These are phyloP conservation scores for Struthidea cinerea DNA, from an alignment of 2,113 vertebrate genomes.

Conservation along the genomic window DNA sequence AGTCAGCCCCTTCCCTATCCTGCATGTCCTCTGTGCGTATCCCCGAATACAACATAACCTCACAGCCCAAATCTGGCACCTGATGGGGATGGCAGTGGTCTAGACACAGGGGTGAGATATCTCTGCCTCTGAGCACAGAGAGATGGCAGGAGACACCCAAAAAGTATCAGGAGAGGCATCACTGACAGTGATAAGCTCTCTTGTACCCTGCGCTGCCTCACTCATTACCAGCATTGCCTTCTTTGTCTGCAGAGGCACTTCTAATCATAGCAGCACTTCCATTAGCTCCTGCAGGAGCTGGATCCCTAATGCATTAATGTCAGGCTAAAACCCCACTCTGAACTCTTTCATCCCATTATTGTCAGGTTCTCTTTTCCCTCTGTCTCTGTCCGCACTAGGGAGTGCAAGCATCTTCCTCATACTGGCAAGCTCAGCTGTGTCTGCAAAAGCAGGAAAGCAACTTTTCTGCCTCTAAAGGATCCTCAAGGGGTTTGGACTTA, in stretches of 20 bases:
- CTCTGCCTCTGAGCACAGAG: neutral
- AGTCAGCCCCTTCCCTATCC: neutral
- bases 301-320: neutral
- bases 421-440: fast-evolving
- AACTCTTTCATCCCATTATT: neutral
- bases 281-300: neutral
- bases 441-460: neutral
- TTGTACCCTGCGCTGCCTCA: neutral
- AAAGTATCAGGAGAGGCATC: neutral
- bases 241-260: neutral
- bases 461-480: neutral
- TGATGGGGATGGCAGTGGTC: neutral
- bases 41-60: neutral
- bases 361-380: fast-evolving
- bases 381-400: neutral
- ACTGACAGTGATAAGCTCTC: neutral
- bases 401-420: neutral
- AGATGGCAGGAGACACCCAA: neutral
- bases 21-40: fast-evolving
- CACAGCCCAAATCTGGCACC: fast-evolving
- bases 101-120: neutral
- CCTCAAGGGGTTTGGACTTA: neutral
- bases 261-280: neutral
- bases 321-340: neutral
- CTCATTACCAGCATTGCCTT: neutral